Percentiles rank a stretch among this genome's conserved stretches.
phyloP scores from a whole-genome alignment of 2,113 vertebrate genomes.

The Dasyprocta punctata region DNA sequence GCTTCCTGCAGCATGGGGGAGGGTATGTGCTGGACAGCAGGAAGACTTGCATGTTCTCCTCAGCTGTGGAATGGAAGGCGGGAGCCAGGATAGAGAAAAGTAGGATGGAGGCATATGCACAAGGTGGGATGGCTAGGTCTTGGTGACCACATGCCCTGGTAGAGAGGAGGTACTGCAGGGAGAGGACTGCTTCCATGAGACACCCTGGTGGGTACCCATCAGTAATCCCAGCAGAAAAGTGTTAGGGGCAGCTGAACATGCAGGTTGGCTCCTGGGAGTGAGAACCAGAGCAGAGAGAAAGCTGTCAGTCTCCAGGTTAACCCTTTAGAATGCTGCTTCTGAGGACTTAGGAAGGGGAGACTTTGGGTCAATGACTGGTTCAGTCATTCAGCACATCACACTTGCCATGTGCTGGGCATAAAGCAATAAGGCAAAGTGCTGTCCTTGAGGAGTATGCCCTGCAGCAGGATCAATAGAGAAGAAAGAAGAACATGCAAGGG shows the following conservation, averaged over 20 bases:
- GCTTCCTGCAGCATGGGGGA: not conserved
- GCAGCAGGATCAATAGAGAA: not conserved
- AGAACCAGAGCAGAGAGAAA: not conserved
- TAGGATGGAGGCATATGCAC: not conserved
- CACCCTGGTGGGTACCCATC: not conserved
- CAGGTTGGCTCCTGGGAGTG: not conserved
- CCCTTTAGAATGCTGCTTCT: not conserved
- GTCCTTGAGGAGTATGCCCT: not conserved
- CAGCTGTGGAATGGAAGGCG: not conserved
- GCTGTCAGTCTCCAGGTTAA: not conserved
- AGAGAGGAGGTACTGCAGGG: not conserved
- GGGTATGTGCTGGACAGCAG: not conserved
- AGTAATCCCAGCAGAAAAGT: not conserved
- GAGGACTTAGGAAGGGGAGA: not conserved
- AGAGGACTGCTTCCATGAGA: not conserved
- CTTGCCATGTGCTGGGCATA: not conserved
- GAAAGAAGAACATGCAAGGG: not conserved
- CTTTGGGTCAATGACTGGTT: not conserved
- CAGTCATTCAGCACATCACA: too few relatives aligned
- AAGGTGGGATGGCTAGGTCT: not conserved
- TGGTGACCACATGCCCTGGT: not conserved
- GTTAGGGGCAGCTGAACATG: too few relatives aligned
- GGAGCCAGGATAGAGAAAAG: not conserved
- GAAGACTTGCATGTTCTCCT: fast-evolving
- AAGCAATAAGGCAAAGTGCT: not conserved